Conservation (phyloP, 2,113 vertebrate genomes). For the Carassius carassius region DNA sequence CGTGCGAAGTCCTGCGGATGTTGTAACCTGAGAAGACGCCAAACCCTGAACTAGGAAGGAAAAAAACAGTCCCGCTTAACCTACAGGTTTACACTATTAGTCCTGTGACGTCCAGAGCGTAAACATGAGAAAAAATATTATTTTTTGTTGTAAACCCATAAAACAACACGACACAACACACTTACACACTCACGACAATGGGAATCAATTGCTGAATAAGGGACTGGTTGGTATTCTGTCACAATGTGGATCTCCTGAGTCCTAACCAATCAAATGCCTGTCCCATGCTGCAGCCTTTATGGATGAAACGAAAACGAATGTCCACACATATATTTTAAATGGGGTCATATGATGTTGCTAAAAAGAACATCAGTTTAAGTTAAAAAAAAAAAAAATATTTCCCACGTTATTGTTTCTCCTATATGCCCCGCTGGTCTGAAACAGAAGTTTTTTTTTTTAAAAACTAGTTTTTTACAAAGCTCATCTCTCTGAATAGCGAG, state of each 20-base stretch:
- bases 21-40: slow-evolving; percentile 16
- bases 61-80: too few species aligned
- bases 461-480: too few species aligned
- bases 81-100: not conserved
- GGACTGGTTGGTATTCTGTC: not conserved
- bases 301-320: not conserved
- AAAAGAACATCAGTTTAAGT: too few species aligned
- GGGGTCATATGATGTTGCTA: too few species aligned
- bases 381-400: too few species aligned
- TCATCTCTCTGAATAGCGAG: too few species aligned
- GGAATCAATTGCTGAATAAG: not conserved
- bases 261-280: not conserved
- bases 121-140: not conserved
- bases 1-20: not conserved
- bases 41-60: too few species aligned
- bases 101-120: not conserved
- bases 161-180: not conserved
- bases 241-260: not conserved
- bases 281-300: not conserved
- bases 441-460: too few species aligned
- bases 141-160: too few species aligned
- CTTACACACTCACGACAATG: too few species aligned
- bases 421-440: too few species aligned
- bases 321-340: not conserved
- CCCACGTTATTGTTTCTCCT: too few species aligned